A percentile compares a stretch with the other conserved stretches of the same genome.
These are phyloP conservation scores for Neoitamus cyanurus DNA, from an alignment of 2,888 invertebrate species.

Conservation along the genomic window DNA sequence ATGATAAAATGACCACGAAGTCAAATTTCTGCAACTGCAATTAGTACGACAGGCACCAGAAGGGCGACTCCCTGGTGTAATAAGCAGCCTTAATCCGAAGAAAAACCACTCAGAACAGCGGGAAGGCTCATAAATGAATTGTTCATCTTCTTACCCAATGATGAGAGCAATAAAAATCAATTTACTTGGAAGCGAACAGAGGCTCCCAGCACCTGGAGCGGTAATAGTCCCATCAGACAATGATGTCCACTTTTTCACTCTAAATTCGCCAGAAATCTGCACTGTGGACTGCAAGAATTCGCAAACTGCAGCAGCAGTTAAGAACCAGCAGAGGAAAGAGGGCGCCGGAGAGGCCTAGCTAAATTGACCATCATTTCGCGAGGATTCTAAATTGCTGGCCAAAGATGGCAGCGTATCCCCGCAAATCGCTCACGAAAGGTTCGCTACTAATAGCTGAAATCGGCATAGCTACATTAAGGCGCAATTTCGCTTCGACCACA, in stretches of 20 bases:
- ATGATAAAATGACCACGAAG: neutral
- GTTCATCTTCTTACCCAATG: neutral
- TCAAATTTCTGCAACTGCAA: neutral
- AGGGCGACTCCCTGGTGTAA: neutral
- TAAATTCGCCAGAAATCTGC: neutral
- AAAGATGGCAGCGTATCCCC: neutral
- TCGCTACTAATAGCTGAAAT: slow-evolving; percentile 20
- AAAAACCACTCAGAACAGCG: neutral
- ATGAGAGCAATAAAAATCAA: neutral
- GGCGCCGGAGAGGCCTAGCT: neutral
- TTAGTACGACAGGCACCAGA: neutral
- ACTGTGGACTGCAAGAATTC: neutral
- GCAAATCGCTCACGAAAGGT: slow-evolving; percentile 2
- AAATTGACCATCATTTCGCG: slow-evolving; percentile 40
- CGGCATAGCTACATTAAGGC: slow-evolving; percentile 29
- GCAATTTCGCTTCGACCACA: slow-evolving; percentile 31
- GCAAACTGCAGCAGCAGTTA: neutral
- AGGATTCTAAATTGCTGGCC: slow-evolving; percentile 20
- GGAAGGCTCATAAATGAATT: neutral
- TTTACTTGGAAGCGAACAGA: neutral
- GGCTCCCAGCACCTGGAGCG: neutral
- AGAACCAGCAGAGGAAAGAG: neutral
- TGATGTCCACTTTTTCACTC: neutral
- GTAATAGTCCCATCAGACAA: neutral
- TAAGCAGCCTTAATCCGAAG: neutral